Base-by-base conservation (phyloP, 2,113 vertebrate genomes). In the Peromyscus polionotus region DNA sequence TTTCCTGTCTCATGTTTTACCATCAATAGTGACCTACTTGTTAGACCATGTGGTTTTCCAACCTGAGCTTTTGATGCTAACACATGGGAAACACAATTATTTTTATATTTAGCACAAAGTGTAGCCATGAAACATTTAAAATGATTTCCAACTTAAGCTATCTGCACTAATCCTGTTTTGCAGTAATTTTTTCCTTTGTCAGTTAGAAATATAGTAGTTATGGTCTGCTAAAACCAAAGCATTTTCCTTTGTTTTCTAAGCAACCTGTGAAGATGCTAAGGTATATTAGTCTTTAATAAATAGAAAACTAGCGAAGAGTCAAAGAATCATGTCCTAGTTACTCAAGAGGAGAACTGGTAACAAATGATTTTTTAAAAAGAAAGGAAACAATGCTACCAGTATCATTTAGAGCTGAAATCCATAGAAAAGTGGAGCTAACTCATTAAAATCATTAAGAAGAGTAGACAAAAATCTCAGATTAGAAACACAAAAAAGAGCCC, bases 31-130 rank as follows among this genome's bases (percentile, higher is more conserved):
- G 96, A 97, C 81, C 86, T 97, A 97, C 94, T 97, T 97, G 84
- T 65, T 96, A 80, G 75, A 70, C 68, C 1, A 12, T 28, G 68
- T 39, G 85, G 91, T 91, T 98, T 97, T 96, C 96, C 97, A 97
- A 97, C 81, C 36, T 83, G 96, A 86, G 54, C 93, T 75, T 95
- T 97, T 93, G 96, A 90, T 98, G 92, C n/a, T 98, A 39, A 97
- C 97, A 98, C 79, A 7, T 90, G 67, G 98, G 98, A 98, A 96
- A 93, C 94, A 91, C 87, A 97, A 96, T 98, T 98, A 96, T 97
- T 93, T 96, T 95, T 93, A 94, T 95, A 96, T 96, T 97, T 97
- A 90, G 95, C 95, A 86, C 88, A 98, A 98, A 97, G 96, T 94
- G 7, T 93, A 84, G 51, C 92, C 57, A 68, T 48, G 61, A 97